Evolutionary conservation across 1,140 invertebrate species (phyloP).

Genomic region (Cydia pomonella): DNA sequence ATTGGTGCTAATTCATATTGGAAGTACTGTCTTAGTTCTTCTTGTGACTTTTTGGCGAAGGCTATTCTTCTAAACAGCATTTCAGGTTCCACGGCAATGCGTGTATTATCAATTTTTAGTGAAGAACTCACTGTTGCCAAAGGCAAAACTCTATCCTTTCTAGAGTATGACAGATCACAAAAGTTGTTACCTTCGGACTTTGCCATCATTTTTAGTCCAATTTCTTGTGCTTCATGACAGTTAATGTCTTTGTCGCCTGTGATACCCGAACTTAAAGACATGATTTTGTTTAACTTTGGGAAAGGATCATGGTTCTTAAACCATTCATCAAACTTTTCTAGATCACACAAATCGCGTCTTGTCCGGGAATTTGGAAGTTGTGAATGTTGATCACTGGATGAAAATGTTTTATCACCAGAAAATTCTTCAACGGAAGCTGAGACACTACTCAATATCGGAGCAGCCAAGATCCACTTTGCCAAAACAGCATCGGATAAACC

Average conservation of each 20-base stretch:
- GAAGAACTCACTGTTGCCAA: too few relatives aligned
- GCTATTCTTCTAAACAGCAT: too few relatives aligned
- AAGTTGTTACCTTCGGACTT: too few relatives aligned
- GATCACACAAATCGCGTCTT: too few relatives aligned
- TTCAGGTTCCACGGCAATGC: too few relatives aligned
- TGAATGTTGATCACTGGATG: background rate
- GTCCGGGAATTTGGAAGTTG: too few relatives aligned
- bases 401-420: background rate
- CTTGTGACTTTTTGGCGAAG: too few relatives aligned
- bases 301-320: background rate
- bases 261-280: background rate
- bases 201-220: slow-evolving; percentile 13
- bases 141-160: too few relatives aligned
- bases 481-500: slow-evolving; percentile 60
- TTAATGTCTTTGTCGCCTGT: slow-evolving; percentile 1
- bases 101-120: too few relatives aligned
- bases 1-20: too few relatives aligned
- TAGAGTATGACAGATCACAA: too few relatives aligned
- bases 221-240: background rate
- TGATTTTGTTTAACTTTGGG: background rate
- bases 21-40: too few relatives aligned
- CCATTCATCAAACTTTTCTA: background rate
- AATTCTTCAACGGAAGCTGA: background rate
- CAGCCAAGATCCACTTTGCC: slow-evolving; percentile 59
- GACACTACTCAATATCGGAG: background rate